Base-by-base conservation (phyloP, 1,140 invertebrate genomes). In the Pseudoatta argentina region DNA sequence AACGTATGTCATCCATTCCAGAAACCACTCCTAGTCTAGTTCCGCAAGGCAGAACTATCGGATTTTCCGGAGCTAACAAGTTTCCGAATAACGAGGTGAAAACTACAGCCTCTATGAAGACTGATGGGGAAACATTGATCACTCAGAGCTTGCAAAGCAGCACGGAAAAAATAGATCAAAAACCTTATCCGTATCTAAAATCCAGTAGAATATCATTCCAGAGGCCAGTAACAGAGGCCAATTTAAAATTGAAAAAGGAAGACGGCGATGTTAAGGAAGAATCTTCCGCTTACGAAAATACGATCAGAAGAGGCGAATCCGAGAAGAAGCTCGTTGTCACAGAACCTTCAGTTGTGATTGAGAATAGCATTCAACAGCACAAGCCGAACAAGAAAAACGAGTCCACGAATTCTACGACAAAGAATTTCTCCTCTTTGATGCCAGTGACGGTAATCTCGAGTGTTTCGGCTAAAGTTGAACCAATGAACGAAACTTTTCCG, bases 311-410 rank as follows among this genome's bases (percentile, higher is more conserved):
- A 44, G 85, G 72, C 0, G 86, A 91, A 4, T 77, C 87, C 0
- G 92, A 93, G 5, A 92, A 92, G 21, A 91, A 93, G 51, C 82
- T 92, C 1, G 48, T 91, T 3, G 87, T 93, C 0, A 94, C 93
- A 0, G 94, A 94, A 66, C 55, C 93, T 0, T 93, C 93, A 0
- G 90, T 91, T 8, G 87, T 92, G 4, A 87, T 92, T 34, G 93
- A 94, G 18, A 94, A 95, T 24, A 93, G 89, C 44, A 92, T 92
- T 3, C 90, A 93, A 4, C 93, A 93, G 57, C 81, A 92, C 0
- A 94, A 71, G 4, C 12, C 85, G 44, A 59, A 76, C 18, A 86
- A 83, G 6, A 88, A 78, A 44, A 87, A 88, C 30, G 83, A 87
- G 1, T 77, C 88, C 0, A 53, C 24, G 0, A 30, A 14, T 48